These are phyloP conservation scores for Hedychridium roseum DNA, from an alignment of 2,888 invertebrate species.

Conservation along the genomic window DNA sequence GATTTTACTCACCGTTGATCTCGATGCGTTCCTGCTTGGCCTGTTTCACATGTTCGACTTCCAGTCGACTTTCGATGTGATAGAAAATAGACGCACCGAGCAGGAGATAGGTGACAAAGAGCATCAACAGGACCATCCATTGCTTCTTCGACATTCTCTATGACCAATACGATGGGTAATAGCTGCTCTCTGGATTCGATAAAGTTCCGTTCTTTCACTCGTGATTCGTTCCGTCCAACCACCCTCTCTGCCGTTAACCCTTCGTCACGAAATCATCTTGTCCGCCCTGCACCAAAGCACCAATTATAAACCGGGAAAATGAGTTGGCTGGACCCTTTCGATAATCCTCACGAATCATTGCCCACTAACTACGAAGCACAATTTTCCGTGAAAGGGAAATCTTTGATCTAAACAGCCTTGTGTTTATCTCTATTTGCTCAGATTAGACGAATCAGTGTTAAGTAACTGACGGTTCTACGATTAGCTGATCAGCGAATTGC, in stretches of 20 bases:
- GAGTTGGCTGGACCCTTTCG: no score
- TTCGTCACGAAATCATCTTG: constrained; percentile 46
- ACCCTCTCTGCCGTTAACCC: neutral
- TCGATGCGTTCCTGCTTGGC: constrained; percentile 72
- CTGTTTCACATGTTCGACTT: constrained; percentile 69
- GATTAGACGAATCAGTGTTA: no score
- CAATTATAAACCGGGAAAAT: neutral
- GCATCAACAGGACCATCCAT: constrained; percentile 77
- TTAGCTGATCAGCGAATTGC: no score
- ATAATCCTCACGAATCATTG: no score
- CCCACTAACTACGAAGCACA: no score
- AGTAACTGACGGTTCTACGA: no score
- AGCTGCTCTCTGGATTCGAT: no score
- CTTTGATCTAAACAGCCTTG: no score
- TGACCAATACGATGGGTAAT: no score
- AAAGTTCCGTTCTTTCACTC: no score
- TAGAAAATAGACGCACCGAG: constrained; percentile 88
- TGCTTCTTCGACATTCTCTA: constrained; percentile 79
- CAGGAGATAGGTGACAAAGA: constrained; percentile 79
- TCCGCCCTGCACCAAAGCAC: neutral
- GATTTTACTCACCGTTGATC: constrained; percentile 74
- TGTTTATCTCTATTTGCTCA: no score
- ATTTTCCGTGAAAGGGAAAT: no score
- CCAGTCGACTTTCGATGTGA: constrained; percentile 79
- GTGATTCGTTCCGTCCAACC: neutral